Base-by-base conservation (phyloP, 2,888 invertebrate species). In the Tyria jacobaeae region DNA sequence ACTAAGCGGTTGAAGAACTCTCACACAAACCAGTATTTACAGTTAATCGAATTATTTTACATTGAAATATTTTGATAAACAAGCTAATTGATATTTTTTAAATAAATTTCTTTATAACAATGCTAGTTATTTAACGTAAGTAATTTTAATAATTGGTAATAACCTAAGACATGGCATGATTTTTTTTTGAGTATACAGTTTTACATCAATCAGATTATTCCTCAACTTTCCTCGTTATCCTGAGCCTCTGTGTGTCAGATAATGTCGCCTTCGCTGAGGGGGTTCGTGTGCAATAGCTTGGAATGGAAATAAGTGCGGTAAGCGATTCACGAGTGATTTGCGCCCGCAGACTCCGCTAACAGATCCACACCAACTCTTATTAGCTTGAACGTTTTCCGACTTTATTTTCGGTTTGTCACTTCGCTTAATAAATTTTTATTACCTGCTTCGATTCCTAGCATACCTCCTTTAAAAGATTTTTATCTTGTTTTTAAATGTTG, bases 321-420 rank as follows among this genome's bases (percentile, higher is more conserved):
- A 80, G 81, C 84, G 79, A 72, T 81, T 83, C 83, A 76, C 83
- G 79, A 78, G 65, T 79, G 84, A 84, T 82, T 84, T 79, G 80
- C 72, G 69, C 66, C 67, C 64, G 54, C 71, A 68, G 70, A 63
- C 59, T 53, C 17, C 64, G 65, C 68, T 65, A 75, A 67, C 73
- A 54, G 58, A 60, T 51, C 64, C 50, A 54, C 51, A 60, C 39
- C 50, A 17, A 50, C 47, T 62, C 71, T 65, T 75, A 76, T 77
- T 74, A 75, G 70, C 72, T n/a, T 31, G 10, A 57, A 60, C 57
- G 57, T 70, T 67, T 58, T 53, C 62, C 60, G 58, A 66, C 63
- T 69, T 75, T 62, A 66, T 62, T 57, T 67, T 60, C 65, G 64
- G 44, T 51, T 59, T 70, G 47, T 47, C 51, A 48, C 44, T 44